Conservation (phyloP, 2,113 vertebrate genomes). For the Parotia lawesii region DNA sequence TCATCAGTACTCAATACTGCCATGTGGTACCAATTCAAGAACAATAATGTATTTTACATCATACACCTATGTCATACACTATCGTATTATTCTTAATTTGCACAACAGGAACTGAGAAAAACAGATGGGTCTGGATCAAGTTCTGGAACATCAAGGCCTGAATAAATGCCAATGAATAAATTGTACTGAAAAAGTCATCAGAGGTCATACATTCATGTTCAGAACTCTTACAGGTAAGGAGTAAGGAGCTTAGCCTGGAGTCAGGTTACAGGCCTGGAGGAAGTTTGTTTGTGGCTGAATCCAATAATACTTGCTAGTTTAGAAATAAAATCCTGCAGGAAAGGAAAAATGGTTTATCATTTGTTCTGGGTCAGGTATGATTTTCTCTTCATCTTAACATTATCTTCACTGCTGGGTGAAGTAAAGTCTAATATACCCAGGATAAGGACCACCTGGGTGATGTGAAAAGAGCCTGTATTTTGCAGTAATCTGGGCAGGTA, state of each 20-base stretch:
- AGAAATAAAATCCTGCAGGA: background rate
- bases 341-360: accelerated
- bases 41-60: background rate
- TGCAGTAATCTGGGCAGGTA: background rate
- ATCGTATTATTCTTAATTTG: background rate
- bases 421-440: background rate
- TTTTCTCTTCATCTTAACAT: background rate
- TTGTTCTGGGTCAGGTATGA: background rate
- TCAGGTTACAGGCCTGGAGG: background rate
- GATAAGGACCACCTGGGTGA: background rate
- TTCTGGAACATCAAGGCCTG: background rate
- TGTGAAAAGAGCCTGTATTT: background rate
- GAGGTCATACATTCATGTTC: background rate
- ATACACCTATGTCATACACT: background rate
- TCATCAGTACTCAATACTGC: background rate
- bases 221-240: background rate
- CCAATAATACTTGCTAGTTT: background rate
- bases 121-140: background rate
- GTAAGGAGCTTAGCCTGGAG: background rate
- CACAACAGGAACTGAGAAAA: background rate
- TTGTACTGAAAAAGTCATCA: background rate
- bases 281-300: background rate
- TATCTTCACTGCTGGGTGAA: background rate
- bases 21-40: background rate
- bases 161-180: background rate